Evolutionary conservation across 2,113 vertebrate genomes (phyloP).

Genomic region (Nyctibius bracteatus): DNA sequence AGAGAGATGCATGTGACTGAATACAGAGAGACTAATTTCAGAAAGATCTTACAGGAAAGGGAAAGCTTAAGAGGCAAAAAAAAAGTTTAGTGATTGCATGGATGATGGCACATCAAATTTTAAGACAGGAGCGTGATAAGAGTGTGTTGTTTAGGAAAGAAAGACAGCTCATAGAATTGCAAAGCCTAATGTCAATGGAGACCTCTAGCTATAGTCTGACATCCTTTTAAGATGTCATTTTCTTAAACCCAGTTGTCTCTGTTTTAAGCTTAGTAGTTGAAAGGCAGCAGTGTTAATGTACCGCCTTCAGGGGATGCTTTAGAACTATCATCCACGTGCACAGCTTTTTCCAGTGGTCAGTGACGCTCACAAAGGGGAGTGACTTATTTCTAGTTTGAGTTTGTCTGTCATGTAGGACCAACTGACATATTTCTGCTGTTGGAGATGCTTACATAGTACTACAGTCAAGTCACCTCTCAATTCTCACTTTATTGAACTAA

Average conservation of each 20-base stretch:
- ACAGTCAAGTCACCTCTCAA: neutral
- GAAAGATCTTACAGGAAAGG: neutral
- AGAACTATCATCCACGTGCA: neutral
- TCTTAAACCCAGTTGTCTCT: neutral
- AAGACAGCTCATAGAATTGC: neutral
- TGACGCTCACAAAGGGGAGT: neutral
- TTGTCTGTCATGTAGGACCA: neutral
- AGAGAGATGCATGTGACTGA: neutral
- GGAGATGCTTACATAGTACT: neutral
- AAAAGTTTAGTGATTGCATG: neutral
- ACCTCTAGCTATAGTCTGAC: neutral
- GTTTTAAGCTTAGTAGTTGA: neutral
- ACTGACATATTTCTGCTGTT: neutral
- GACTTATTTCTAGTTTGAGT: neutral
- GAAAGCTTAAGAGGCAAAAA: neutral
- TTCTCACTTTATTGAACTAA: neutral
- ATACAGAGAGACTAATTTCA: neutral
- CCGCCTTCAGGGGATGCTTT: neutral
- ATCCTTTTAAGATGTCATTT: neutral
- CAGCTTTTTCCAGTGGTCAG: neutral
- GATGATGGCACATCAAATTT: neutral
- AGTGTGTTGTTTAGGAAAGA: neutral
- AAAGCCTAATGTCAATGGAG: neutral
- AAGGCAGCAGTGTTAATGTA: neutral
- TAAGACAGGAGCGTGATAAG: neutral